A percentile compares a stretch with the other conserved stretches of the same genome.
Conservation (phyloP, 53 echinoderm and acorn worm species). For the Stichopus horrens region DNA sequence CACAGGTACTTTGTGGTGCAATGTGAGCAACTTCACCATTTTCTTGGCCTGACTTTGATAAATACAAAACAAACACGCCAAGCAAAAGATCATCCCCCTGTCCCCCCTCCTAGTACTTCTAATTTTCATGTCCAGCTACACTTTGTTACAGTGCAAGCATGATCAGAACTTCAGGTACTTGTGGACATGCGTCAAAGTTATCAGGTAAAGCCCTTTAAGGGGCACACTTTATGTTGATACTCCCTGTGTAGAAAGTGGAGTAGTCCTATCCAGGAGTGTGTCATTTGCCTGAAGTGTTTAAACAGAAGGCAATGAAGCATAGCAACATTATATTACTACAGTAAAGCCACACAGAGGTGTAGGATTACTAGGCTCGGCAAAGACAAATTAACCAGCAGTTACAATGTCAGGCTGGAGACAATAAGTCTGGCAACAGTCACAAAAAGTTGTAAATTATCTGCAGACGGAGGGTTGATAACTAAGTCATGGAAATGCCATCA, state of each 20-base stretch:
- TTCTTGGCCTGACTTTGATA: too few species aligned
- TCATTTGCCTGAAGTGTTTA: slow-evolving; percentile 42
- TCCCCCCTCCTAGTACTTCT: too few species aligned
- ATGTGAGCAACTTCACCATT: too few species aligned
- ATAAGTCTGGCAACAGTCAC: slow-evolving; percentile 28
- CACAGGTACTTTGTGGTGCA: too few species aligned
- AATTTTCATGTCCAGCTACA: too few species aligned
- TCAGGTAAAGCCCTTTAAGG: slow-evolving; percentile 6
- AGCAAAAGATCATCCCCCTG: too few species aligned
- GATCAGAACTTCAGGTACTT: too few species aligned
- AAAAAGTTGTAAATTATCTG: slow-evolving; percentile 42
- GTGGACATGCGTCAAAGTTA: background rate
- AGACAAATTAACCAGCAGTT: slow-evolving; percentile 34
- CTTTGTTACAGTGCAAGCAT: too few species aligned
- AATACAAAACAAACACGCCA: too few species aligned
- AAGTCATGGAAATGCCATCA: too few species aligned
- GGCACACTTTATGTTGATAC: background rate
- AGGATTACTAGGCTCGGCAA: slow-evolving; percentile 17
- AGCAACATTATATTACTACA: slow-evolving; percentile 27
- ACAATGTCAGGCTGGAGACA: slow-evolving; percentile 42
- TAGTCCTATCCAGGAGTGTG: slow-evolving; percentile 31
- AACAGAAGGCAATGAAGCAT: slow-evolving; percentile 34
- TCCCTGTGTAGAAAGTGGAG: background rate
- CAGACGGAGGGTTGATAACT: background rate
- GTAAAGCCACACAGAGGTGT: slow-evolving; percentile 39